phyloP scores from a whole-genome alignment of 1,140 invertebrate species.

The Listronotus bonariensis region DNA sequence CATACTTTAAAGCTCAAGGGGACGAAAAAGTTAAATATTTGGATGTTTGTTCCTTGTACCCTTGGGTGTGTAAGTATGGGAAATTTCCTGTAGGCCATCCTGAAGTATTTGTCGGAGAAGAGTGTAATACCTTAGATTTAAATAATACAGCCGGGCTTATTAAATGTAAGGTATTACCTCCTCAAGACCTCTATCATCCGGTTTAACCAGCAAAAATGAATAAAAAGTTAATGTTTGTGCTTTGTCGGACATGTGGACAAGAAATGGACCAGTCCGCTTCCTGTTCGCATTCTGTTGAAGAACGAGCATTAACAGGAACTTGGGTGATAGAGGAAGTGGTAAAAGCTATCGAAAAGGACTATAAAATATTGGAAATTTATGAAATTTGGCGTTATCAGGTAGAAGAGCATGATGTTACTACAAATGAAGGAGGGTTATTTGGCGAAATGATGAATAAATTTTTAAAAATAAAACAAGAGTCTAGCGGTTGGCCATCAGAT shows the following conservation, averaged over 20 bases:
- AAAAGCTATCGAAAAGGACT: slow-evolving; percentile 42
- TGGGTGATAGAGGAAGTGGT: slow-evolving; percentile 51
- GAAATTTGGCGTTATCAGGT: slow-evolving; percentile 32
- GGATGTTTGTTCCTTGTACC: slow-evolving; percentile 52
- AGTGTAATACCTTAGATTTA: slow-evolving; percentile 18
- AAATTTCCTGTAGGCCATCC: too few species aligned
- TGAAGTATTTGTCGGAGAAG: too few species aligned
- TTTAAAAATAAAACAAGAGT: neutral
- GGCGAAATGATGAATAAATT: neutral
- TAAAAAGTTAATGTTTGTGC: too few species aligned
- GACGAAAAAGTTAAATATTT: slow-evolving; percentile 52
- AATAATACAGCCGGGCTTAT: slow-evolving; percentile 41
- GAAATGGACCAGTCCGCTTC: slow-evolving; percentile 5
- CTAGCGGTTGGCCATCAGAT: neutral
- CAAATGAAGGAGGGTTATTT: neutral
- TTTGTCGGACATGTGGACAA: slow-evolving; percentile 41
- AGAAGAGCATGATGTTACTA: neutral
- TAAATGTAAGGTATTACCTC: slow-evolving; percentile 49
- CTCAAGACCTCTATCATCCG: slow-evolving; percentile 48
- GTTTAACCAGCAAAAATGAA: slow-evolving; percentile 45
- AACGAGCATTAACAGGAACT: too few species aligned
- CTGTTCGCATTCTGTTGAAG: slow-evolving; percentile 46
- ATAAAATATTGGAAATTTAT: slow-evolving; percentile 48
- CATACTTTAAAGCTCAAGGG: slow-evolving; percentile 41
- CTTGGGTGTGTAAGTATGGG: too few species aligned